These are phyloP conservation scores for Corythornis leucogaster DNA, from an alignment of 2,797 vertebrate genomes.

Conservation along the genomic window DNA sequence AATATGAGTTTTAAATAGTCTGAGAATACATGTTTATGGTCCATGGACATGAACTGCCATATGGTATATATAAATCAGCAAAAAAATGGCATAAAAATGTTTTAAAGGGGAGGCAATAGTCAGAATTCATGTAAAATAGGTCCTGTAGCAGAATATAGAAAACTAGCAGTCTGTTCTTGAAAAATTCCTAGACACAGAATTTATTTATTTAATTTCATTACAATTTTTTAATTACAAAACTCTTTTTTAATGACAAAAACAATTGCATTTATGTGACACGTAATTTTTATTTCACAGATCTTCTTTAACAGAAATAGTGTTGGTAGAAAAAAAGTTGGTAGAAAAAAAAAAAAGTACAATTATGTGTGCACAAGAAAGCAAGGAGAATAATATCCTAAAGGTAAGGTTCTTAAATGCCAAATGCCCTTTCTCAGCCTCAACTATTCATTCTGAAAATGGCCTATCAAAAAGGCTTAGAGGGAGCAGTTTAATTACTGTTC, in stretches of 20 bases:
- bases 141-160: neutral
- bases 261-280: neutral
- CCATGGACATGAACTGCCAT: neutral
- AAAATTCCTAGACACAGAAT: neutral
- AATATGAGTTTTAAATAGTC: neutral
- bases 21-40: neutral
- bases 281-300: neutral
- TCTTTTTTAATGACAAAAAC: neutral
- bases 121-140: neutral
- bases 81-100: neutral
- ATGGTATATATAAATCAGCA: neutral
- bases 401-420: slow-evolving; percentile 68
- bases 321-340: neutral
- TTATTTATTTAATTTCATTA: neutral
- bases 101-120: neutral
- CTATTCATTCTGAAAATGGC: slow-evolving; percentile 77
- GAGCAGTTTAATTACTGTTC: slow-evolving; percentile 77
- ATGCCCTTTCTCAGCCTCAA: slow-evolving; percentile 56
- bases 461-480: slow-evolving; percentile 70
- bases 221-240: neutral
- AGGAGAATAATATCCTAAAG: slow-evolving; percentile 72
- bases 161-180: neutral
- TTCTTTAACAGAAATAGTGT: slow-evolving; percentile 34
- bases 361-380: slow-evolving; percentile 47
- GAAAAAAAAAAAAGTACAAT: slow-evolving; percentile 18